phyloP scores from a whole-genome alignment of 2,797 vertebrate species.

The Zonotrichia albicollis region DNA sequence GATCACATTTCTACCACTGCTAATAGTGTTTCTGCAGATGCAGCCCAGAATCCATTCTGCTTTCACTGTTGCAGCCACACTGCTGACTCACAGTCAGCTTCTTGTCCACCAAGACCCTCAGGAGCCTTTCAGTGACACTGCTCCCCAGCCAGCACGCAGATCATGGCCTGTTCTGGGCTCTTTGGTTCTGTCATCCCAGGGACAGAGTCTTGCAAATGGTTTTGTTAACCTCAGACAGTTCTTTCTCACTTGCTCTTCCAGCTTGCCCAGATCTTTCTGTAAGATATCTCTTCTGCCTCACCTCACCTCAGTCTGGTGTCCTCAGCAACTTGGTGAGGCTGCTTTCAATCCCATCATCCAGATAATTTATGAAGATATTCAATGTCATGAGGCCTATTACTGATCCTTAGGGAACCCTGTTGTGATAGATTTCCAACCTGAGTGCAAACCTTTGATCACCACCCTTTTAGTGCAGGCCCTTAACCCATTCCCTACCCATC shows the following conservation, averaged over 20 bases:
- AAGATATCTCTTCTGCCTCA: background rate
- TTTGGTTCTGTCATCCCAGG: background rate
- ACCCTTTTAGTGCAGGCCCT: background rate
- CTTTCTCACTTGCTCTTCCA: fast-evolving
- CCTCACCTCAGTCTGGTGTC: background rate
- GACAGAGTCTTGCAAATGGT: background rate
- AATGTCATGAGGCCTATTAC: background rate
- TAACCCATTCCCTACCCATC: background rate
- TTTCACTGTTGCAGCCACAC: background rate
- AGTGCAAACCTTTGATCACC: background rate
- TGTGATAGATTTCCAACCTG: background rate
- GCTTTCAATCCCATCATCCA: background rate
- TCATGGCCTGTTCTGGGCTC: background rate
- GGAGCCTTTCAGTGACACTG: background rate
- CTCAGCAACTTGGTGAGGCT: background rate
- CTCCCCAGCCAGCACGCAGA: background rate
- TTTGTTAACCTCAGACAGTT: background rate
- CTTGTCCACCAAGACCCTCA: background rate
- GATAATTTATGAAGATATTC: background rate
- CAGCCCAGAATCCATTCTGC: background rate
- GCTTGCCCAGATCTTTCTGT: background rate
- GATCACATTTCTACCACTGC: background rate
- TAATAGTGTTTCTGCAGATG: background rate
- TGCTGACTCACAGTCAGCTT: background rate
- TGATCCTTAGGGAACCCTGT: background rate